These are phyloP conservation scores for Gallinago nigripennis DNA, from an alignment of 2,797 vertebrate genomes.

Conservation along the genomic window DNA sequence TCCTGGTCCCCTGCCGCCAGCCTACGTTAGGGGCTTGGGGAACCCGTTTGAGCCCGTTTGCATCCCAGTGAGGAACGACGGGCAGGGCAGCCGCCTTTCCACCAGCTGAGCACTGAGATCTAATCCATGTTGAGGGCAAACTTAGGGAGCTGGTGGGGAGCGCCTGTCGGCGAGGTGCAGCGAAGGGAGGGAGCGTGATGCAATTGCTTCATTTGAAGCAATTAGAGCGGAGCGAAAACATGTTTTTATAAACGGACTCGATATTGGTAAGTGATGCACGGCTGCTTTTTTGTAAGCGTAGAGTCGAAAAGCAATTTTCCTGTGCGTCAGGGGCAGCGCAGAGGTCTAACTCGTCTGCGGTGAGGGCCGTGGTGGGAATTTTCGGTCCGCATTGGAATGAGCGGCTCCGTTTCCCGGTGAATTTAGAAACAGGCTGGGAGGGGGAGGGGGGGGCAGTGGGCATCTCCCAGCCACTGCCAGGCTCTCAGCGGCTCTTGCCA, in stretches of 20 bases:
- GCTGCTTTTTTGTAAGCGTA: neutral
- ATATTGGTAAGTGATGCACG: neutral
- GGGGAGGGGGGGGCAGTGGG: neutral
- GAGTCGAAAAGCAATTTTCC: neutral
- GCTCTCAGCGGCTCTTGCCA: neutral
- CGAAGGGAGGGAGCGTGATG: neutral
- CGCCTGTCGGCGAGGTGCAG: neutral
- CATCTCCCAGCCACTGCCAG: neutral
- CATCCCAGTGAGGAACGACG: neutral
- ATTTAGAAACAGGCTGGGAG: neutral
- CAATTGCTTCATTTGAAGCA: slow-evolving; percentile 1
- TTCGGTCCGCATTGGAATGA: neutral
- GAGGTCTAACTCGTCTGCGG: neutral
- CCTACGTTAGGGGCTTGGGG: neutral
- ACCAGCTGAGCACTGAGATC: neutral
- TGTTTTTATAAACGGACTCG: neutral
- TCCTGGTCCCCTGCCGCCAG: neutral
- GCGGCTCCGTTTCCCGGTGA: neutral
- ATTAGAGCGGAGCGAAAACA: neutral
- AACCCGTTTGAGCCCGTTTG: neutral
- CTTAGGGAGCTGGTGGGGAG: neutral
- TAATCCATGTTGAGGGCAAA: neutral
- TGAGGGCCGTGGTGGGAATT: neutral
- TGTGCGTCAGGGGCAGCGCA: accelerated
- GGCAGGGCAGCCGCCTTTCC: neutral